A percentile compares a stretch with the other conserved stretches of the same genome.
Evolutionary conservation across 2,888 invertebrate genomes (phyloP).

Genomic region (Ophonus ardosiacus): DNA sequence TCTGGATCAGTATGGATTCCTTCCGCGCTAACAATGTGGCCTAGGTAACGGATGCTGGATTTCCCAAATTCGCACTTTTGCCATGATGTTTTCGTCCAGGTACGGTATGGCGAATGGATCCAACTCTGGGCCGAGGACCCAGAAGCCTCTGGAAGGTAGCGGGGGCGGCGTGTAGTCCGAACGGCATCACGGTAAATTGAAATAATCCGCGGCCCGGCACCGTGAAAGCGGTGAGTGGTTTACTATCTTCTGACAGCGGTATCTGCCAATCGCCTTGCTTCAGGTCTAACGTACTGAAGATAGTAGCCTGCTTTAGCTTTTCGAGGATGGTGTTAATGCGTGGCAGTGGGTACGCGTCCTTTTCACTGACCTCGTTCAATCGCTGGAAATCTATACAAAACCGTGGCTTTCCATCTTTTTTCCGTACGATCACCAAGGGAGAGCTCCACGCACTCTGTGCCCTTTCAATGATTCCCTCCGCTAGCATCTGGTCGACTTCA

Average conservation of each 20-base stretch:
- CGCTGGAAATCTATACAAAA: conserved; percentile 68
- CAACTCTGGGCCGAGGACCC: conserved; percentile 65
- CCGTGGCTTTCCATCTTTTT: conserved; percentile 62
- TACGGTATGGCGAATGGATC: conserved; percentile 65
- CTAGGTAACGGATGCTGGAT: conserved; percentile 64
- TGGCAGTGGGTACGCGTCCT: conserved; percentile 68
- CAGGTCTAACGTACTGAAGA: conserved; percentile 67
- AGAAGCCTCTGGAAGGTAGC: conserved; percentile 65
- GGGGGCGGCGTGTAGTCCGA: conserved; percentile 59
- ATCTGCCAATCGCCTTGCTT: conserved; percentile 70
- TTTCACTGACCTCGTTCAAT: conserved; percentile 67
- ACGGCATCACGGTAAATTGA: conserved; percentile 64
- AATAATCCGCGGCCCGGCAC: conserved; percentile 66
- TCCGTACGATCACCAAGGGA: conserved; percentile 63
- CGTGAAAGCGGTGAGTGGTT: conserved; percentile 68
- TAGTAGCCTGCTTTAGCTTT: conserved; percentile 67
- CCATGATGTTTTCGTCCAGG: conserved; percentile 67
- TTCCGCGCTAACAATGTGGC: conserved; percentile 58
- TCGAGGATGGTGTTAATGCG: conserved; percentile 68
- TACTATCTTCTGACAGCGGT: conserved; percentile 63
- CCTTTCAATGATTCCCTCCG: conserved; percentile 65
- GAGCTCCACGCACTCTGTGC: conserved; percentile 65
- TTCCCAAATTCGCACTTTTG: conserved; percentile 67
- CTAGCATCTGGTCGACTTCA: conserved; percentile 59
- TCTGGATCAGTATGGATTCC: conserved; percentile 53